phyloP scores from a whole-genome alignment of 2,797 vertebrate species.

The Falco novaeseelandiae region DNA sequence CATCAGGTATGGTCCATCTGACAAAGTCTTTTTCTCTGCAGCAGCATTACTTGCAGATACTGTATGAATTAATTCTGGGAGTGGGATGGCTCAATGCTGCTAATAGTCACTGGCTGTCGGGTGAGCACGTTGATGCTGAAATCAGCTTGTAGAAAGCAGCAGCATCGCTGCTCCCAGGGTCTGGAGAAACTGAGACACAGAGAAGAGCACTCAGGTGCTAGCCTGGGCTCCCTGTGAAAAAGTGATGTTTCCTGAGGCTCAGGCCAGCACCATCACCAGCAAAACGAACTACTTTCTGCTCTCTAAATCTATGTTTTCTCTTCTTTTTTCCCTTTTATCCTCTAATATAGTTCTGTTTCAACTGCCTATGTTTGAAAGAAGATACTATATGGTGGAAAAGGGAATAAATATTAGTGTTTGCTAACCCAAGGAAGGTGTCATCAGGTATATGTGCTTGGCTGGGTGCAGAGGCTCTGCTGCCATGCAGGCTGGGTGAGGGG shows the following conservation, averaged over 20 bases:
- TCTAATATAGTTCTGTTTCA: not conserved
- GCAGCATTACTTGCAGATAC: not conserved
- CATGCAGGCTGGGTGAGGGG: not conserved
- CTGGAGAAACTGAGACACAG: not conserved
- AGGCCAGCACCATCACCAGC: slow-evolving; percentile 1
- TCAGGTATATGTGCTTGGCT: fast-evolving
- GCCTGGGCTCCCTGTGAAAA: not conserved
- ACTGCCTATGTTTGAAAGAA: not conserved
- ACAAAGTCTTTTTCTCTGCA: not conserved
- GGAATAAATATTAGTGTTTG: not conserved
- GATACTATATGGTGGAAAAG: not conserved
- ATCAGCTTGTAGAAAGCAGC: not conserved
- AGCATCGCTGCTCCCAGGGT: not conserved
- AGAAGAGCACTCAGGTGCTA: not conserved
- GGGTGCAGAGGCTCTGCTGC: not conserved
- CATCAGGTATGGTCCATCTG: fast-evolving
- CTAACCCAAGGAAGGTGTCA: not conserved
- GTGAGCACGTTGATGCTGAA: not conserved
- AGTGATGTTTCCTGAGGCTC: not conserved
- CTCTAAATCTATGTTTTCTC: not conserved
- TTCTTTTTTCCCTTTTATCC: not conserved
- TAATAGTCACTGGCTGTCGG: not conserved
- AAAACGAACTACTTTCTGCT: not conserved
- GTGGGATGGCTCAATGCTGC: not conserved
- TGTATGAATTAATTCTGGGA: not conserved